Evolutionary conservation across 1,140 invertebrate genomes (phyloP).

Genomic region (Formica exsecta): DNA sequence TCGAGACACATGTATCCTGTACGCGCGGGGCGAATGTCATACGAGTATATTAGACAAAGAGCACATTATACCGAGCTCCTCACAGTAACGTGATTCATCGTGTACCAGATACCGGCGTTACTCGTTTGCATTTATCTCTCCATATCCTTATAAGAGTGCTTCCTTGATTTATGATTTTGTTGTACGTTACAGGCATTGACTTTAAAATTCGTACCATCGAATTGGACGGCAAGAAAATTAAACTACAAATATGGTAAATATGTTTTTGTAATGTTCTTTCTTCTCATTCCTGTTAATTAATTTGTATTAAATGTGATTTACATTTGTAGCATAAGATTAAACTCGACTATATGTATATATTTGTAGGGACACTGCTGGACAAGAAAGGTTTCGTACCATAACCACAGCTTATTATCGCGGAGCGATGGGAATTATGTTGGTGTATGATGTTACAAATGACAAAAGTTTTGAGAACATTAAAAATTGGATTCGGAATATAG

Average conservation of each 20-base stretch:
- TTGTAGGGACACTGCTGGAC: slow-evolving; percentile 97
- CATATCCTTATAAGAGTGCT: background rate
- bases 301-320: background rate
- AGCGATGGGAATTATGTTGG: slow-evolving; percentile 99
- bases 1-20: background rate
- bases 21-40: background rate
- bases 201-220: slow-evolving; percentile 99
- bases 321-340: background rate
- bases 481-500: slow-evolving; percentile 99
- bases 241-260: slow-evolving; percentile 98
- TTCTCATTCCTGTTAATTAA: background rate
- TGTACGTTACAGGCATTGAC: slow-evolving; percentile 94
- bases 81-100: slow-evolving; percentile 42
- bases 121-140: background rate
- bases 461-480: slow-evolving; percentile 99
- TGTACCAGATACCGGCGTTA: background rate
- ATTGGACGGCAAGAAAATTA: slow-evolving; percentile 99
- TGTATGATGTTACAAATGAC: slow-evolving; percentile 99
- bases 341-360: slow-evolving; percentile 4
- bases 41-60: slow-evolving; percentile 48
- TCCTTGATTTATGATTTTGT: slow-evolving; percentile 22
- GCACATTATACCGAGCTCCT: slow-evolving; percentile 36
- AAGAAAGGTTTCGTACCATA: slow-evolving; percentile 98
- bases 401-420: slow-evolving; percentile 99
- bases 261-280: background rate